Evolutionary conservation across 2,797 vertebrate genomes (phyloP), one percentile per base, ranked within the genome.

Genomic region (Bovichtus diacanthus): DNA sequence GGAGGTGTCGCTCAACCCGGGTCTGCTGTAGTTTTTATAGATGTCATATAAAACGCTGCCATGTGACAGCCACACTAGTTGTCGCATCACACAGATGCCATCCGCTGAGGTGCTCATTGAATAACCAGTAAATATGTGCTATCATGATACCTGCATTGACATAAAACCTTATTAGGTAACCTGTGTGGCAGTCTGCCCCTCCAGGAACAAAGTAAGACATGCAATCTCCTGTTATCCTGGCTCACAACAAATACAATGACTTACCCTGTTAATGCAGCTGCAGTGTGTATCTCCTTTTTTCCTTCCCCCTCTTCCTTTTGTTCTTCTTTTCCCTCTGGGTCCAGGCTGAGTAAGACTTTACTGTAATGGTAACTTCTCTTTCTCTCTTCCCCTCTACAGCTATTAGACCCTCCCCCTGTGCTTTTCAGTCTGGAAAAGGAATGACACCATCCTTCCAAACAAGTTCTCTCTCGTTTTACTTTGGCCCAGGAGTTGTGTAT

Each of bases 361-460:
- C 83, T 90, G 87, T 78, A 87, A 72, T 83, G 79, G 70, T 85
- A 87, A 92, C 86, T 91, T 91, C 83, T 91, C 82, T 85, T 82
- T 88, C 83, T 90, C 81, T 77, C 78, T 87, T 85, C 87, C 79
- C 83, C 80, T 90, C 69, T 88, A 77, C 85, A 88, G 84, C 84
- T 89, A 81, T 82, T 91, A 85, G 88, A 90, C 89, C 93, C 95
- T 94, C 94, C 95, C 93, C 90, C 87, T 92, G 78, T 82, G 83
- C 89, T 83, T 87, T 82, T 91, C 88, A 78, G 81, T 62, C 89
- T 93, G 91, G 82, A 92, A 91, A 93, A 94, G 92, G 93, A 95
- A 95, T 95, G 94, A 94, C 93, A 95, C 94, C 92, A 95, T 94
- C 90, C 90, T 92, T 93, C 93, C 88, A 91, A 94, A 95, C 95